These are phyloP conservation scores for Acronicta leporina DNA, from an alignment of 2,888 invertebrate species.

Conservation along the genomic window DNA sequence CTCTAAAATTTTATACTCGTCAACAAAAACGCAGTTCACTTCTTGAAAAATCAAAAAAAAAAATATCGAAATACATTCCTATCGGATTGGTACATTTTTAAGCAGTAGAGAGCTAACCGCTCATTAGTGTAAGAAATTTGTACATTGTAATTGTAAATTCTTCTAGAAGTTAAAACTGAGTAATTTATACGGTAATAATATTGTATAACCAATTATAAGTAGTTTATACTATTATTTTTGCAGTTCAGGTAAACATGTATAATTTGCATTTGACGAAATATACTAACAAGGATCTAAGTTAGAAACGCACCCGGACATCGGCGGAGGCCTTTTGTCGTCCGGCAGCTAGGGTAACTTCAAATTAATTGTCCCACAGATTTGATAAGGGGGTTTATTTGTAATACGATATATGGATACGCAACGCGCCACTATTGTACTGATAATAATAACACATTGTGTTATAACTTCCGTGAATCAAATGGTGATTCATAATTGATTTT, in stretches of 20 bases:
- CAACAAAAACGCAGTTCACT: constrained; percentile 39
- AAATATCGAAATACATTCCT: constrained; percentile 70
- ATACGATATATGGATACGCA: no score
- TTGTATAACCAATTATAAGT: constrained; percentile 71
- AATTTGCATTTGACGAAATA: constrained; percentile 28
- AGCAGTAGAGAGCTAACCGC: constrained; percentile 66
- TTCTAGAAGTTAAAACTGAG: constrained; percentile 66
- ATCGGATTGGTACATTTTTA: constrained; percentile 64
- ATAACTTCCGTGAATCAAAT: no score
- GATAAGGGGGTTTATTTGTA: no score
- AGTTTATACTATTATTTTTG: constrained; percentile 35
- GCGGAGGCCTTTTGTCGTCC: neutral
- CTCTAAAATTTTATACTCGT: constrained; percentile 38
- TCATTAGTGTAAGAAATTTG: constrained; percentile 78
- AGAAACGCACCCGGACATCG: constrained; percentile 4
- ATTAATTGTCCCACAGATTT: no score
- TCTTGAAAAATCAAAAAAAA: constrained; percentile 51
- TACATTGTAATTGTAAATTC: constrained; percentile 85
- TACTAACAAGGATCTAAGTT: constrained; percentile 7
- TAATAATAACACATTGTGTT: no score
- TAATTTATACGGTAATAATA: constrained; percentile 67
- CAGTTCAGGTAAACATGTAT: constrained; percentile 36
- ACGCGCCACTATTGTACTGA: no score
- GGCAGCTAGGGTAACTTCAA: no score
- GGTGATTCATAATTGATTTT: no score